phyloP scores from a whole-genome alignment of 2,113 vertebrate genomes.

The Thamnaconus septentrionalis region DNA sequence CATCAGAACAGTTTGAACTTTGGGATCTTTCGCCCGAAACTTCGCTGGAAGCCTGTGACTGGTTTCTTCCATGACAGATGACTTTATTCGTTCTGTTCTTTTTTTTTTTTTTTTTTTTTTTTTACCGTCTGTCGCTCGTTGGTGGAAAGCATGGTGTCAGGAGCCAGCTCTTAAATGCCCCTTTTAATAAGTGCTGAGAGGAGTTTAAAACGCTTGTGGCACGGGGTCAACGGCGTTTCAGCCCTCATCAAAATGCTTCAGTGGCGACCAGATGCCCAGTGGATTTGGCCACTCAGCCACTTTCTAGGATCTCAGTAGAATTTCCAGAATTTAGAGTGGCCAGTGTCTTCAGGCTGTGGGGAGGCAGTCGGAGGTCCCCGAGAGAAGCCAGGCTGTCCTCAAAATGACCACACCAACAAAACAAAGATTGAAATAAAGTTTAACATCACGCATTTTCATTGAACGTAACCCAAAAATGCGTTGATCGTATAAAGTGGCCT shows the following conservation, averaged over 20 bases:
- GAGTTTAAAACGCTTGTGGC: conserved; percentile 17
- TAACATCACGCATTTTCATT: too few species aligned
- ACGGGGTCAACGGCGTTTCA: conserved; percentile 31
- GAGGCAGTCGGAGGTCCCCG: too few species aligned
- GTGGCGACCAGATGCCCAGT: conserved; percentile 7
- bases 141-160: conserved; percentile 1
- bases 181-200: conserved; percentile 32
- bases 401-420: too few species aligned
- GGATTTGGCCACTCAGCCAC: too few species aligned
- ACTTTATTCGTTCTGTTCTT: conserved; percentile 25
- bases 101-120: conserved; percentile 5
- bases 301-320: too few species aligned
- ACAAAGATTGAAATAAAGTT: too few species aligned
- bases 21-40: neutral
- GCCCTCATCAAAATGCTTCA: conserved; percentile 23
- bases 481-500: too few species aligned
- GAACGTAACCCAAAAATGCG: too few species aligned
- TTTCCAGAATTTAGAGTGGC: too few species aligned
- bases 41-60: conserved; percentile 11
- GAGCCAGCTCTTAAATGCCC: conserved; percentile 7
- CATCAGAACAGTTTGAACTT: conserved; percentile 18
- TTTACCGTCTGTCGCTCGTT: too few species aligned
- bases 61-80: conserved; percentile 16
- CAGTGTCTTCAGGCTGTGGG: too few species aligned
- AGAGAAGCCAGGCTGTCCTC: too few species aligned